Conservation (phyloP, 2,797 vertebrate species). For the Heliangelus exortis region DNA sequence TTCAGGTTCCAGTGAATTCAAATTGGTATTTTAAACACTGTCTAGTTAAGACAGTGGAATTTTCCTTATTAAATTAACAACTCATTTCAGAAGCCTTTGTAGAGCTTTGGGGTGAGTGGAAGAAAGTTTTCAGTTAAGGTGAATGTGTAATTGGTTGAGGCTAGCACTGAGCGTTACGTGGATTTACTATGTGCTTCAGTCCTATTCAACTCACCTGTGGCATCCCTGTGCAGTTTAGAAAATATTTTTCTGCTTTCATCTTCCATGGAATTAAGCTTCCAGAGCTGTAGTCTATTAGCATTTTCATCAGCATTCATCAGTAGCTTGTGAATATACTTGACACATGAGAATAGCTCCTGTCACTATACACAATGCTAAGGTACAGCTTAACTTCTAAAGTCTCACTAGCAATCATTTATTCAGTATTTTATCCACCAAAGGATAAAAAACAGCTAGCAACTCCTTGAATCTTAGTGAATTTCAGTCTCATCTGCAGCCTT, state of each 20-base stretch:
- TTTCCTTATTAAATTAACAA: neutral
- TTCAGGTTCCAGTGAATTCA: neutral
- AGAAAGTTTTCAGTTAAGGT: neutral
- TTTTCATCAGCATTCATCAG: neutral
- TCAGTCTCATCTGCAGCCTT: neutral
- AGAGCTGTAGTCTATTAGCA: neutral
- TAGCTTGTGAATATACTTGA: neutral
- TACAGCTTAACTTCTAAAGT: neutral
- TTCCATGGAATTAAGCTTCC: neutral
- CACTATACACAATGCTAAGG: neutral
- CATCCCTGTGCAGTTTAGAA: neutral
- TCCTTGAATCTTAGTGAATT: neutral
- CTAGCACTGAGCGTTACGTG: neutral
- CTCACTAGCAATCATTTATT: neutral
- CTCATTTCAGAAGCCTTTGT: neutral
- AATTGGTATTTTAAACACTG: neutral
- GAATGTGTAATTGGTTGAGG: neutral
- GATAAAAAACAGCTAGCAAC: neutral
- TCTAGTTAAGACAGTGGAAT: neutral
- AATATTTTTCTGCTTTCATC: neutral
- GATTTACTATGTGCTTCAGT: neutral
- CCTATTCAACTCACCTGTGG: neutral
- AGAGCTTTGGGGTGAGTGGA: neutral
- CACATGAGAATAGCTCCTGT: neutral
- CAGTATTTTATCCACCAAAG: neutral